These are phyloP conservation scores for Choloepus hoffmanni DNA, from an alignment of 2,113 vertebrate species.

Conservation along the genomic window DNA sequence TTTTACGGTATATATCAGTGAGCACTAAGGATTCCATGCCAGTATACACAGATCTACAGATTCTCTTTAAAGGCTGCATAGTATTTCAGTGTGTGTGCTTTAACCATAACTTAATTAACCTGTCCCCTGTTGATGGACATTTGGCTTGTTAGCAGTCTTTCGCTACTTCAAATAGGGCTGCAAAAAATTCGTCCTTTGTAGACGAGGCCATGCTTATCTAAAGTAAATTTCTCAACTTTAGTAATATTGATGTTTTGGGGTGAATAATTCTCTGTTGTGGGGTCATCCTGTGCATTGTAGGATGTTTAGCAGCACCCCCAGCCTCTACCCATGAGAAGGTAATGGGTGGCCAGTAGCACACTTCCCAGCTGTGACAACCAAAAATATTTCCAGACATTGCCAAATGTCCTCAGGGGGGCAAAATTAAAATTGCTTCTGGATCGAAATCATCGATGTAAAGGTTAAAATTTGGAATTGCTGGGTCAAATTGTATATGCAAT, in stretches of 20 bases:
- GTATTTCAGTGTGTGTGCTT: background rate
- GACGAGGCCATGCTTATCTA: background rate
- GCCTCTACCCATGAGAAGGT: background rate
- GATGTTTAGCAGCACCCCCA: background rate
- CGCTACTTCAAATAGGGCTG: background rate
- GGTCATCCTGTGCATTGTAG: background rate
- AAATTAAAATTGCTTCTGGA: background rate
- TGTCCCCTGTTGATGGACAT: background rate
- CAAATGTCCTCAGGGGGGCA: background rate
- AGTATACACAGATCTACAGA: background rate
- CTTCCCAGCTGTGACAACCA: background rate
- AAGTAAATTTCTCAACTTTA: rapidly evolving
- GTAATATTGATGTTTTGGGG: background rate
- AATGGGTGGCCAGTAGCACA: background rate
- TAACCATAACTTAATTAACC: background rate
- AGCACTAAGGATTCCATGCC: background rate
- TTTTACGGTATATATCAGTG: background rate
- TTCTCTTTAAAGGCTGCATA: background rate
- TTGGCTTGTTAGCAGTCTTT: background rate
- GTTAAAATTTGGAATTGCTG: background rate
- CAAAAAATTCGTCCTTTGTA: background rate
- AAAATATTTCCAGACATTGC: background rate
- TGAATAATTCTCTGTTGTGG: background rate
- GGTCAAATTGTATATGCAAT: background rate
- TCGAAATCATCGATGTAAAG: background rate